Percentiles rank a stretch among this genome's conserved stretches.
phyloP scores from a whole-genome alignment of 2,888 invertebrate species.

The Aspidapion aeneum region DNA sequence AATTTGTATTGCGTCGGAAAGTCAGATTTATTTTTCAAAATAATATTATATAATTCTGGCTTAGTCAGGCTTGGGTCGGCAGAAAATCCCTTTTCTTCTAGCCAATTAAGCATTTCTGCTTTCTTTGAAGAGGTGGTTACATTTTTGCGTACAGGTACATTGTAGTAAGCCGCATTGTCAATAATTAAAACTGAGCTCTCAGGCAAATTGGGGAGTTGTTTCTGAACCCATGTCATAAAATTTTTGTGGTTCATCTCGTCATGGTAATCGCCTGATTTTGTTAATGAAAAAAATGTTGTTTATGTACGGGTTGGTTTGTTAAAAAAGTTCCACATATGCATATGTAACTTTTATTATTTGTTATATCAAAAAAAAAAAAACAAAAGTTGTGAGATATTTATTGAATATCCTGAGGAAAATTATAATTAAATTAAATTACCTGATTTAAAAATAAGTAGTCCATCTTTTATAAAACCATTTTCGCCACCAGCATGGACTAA shows the following conservation, averaged over 20 bases:
- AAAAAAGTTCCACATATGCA: no score
- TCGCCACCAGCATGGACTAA: not conserved
- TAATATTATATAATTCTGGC: constrained; percentile 23
- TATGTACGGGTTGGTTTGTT: not conserved
- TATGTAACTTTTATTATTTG: no score
- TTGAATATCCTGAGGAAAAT: no score
- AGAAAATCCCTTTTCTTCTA: constrained; percentile 17
- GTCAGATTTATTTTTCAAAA: constrained; percentile 19
- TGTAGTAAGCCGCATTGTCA: constrained; percentile 29
- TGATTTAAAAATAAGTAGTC: not conserved
- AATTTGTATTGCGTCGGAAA: constrained; percentile 20
- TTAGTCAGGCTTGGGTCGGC: constrained; percentile 21
- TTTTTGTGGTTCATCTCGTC: constrained; percentile 19
- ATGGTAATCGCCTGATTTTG: constrained; percentile 18
- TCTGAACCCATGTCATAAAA: constrained; percentile 19
- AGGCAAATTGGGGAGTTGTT: constrained; percentile 24
- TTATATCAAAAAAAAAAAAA: no score
- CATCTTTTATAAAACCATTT: not conserved
- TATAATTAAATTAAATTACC: not conserved
- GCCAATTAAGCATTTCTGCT: constrained; percentile 23
- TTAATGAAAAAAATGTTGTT: constrained; percentile 1
- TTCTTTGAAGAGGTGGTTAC: constrained; percentile 19
- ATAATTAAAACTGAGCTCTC: constrained; percentile 22
- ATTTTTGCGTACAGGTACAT: constrained; percentile 17
- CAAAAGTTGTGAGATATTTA: no score